phyloP scores from a whole-genome alignment of 2,888 invertebrate genomes.

The Stramonita haemastoma region DNA sequence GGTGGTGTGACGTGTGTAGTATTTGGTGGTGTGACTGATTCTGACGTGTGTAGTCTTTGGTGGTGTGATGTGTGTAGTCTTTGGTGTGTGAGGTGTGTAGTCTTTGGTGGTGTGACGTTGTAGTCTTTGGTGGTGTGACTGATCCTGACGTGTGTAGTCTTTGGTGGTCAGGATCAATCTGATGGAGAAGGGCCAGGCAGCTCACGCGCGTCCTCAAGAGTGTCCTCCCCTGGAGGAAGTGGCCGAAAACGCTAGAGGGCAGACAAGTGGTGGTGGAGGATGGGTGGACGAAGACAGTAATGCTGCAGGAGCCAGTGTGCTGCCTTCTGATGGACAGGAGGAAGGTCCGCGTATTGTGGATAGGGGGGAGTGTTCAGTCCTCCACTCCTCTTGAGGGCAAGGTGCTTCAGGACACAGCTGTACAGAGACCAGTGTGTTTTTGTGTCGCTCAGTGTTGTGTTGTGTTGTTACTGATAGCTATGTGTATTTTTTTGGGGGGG shows the following conservation, averaged over 20 bases:
- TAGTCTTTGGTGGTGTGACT: neutral
- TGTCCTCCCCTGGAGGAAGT: conserved; percentile 53
- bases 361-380: conserved; percentile 1
- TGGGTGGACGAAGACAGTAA: no score
- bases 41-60: no score
- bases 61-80: no score
- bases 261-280: neutral
- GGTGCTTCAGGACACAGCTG: neutral
- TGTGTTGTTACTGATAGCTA: no score
- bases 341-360: neutral
- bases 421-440: neutral
- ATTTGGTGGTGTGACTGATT: no score
- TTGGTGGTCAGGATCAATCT: conserved; percentile 45
- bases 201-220: conserved; percentile 51
- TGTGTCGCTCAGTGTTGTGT: no score
- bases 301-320: no score
- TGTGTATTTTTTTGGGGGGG: no score
- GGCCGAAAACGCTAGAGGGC: conserved; percentile 45
- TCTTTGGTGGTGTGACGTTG: neutral
- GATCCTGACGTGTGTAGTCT: neutral
- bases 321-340: no score
- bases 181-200: conserved; percentile 50
- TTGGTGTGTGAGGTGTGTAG: no score
- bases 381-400: neutral
- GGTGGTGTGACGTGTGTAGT: no score